A percentile compares a stretch with the other conserved stretches of the same genome.
Evolutionary conservation across 2,113 vertebrate species (phyloP).

Genomic region (Nothoprocta perdicaria): DNA sequence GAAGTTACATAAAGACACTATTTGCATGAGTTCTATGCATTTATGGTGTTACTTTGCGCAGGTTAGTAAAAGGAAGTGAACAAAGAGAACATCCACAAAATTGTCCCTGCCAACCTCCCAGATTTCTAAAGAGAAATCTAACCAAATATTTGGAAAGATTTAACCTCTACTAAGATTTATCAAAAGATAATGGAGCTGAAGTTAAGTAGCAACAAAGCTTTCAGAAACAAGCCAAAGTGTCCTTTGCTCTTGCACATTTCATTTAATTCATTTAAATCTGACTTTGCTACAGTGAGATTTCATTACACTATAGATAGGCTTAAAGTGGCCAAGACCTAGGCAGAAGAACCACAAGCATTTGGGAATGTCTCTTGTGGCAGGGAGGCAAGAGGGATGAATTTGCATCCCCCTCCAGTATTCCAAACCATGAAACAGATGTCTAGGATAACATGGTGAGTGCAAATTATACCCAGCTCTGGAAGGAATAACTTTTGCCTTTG

Average conservation of each 20-base stretch:
- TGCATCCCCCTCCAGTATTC: neutral
- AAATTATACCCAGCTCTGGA: neutral
- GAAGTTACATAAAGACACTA: neutral
- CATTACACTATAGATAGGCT: neutral
- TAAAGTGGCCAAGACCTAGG: neutral
- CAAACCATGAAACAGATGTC: neutral
- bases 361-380: neutral
- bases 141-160: constrained; percentile 34
- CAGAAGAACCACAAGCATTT: neutral
- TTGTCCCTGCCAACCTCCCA: neutral
- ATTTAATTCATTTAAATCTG: neutral
- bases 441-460: neutral
- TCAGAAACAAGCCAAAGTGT: neutral
- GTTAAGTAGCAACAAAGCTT: neutral
- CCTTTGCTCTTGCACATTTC: neutral
- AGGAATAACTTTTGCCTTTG: constrained; percentile 18
- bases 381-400: neutral
- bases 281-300: neutral
- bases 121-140: constrained; percentile 35
- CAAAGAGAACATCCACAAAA: constrained; percentile 8
- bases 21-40: neutral
- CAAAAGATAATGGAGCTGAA: neutral
- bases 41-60: neutral
- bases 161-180: constrained; percentile 51
- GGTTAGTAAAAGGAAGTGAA: neutral